These are phyloP conservation scores for Drosophila leonis DNA, from an alignment of 2,888 invertebrate genomes.

Conservation along the genomic window DNA sequence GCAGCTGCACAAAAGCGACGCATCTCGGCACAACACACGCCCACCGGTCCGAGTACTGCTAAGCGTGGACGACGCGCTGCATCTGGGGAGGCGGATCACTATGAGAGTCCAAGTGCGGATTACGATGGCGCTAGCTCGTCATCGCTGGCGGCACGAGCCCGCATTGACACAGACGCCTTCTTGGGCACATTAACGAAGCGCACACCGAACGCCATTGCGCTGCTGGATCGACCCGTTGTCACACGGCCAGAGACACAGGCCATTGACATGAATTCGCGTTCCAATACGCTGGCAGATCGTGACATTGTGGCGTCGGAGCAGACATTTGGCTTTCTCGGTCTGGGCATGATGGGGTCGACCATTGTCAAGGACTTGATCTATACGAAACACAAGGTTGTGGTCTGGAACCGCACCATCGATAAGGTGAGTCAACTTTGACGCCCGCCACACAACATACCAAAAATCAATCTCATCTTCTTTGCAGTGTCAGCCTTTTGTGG, in stretches of 20 bases:
- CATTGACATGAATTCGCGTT: conserved; percentile 91
- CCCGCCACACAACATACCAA: not conserved
- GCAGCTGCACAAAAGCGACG: conserved; percentile 72
- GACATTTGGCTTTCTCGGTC: conserved; percentile 97
- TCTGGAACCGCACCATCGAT: conserved; percentile 96
- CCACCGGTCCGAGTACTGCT: conserved; percentile 55
- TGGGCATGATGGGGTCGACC: conserved; percentile 97
- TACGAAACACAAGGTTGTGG: conserved; percentile 96
- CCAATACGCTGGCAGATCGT: conserved; percentile 92
- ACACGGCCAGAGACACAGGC: conserved; percentile 90
- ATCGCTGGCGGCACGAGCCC: conserved; percentile 69
- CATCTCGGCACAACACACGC: conserved; percentile 62
- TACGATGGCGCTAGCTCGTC: conserved; percentile 69
- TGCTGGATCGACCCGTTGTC: conserved; percentile 84
- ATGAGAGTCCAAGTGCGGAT: conserved; percentile 54
- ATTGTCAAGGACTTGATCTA: conserved; percentile 97
- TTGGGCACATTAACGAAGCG: conserved; percentile 64
- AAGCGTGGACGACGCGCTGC: conserved; percentile 86
- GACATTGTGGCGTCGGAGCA: conserved; percentile 94
- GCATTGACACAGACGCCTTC: conserved; percentile 74
- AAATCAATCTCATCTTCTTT: not conserved
- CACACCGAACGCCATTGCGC: conserved; percentile 82
- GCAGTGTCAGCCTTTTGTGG: conserved; percentile 92
- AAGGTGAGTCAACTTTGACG: conserved; percentile 86
- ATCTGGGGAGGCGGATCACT: conserved; percentile 85